These are phyloP conservation scores for Atta cephalotes DNA, from an alignment of 1,140 invertebrate genomes.

Conservation along the genomic window DNA sequence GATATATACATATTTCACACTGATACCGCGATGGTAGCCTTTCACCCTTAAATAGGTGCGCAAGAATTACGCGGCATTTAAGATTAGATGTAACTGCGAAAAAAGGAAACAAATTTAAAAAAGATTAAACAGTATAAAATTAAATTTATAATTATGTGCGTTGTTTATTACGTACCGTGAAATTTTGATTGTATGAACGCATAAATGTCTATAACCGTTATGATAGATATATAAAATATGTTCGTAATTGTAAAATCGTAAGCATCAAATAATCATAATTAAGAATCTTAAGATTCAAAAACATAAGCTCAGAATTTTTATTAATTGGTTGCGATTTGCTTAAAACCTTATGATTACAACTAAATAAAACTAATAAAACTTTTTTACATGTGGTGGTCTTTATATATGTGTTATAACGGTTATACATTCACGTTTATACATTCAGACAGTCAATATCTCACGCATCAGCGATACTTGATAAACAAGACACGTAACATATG, in stretches of 20 bases:
- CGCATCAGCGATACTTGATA: slow-evolving; percentile 1
- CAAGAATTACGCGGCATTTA: slow-evolving; percentile 8
- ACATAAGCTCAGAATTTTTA: too few relatives aligned
- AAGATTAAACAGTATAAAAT: neutral
- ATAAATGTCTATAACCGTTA: too few relatives aligned
- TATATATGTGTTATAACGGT: neutral
- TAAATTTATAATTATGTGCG: neutral
- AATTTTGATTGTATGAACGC: too few relatives aligned
- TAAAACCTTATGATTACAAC: too few relatives aligned
- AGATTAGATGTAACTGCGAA: neutral
- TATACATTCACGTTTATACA: neutral
- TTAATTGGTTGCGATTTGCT: too few relatives aligned
- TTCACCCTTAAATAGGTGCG: slow-evolving; percentile 21
- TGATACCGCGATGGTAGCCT: neutral
- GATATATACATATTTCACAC: slow-evolving; percentile 18
- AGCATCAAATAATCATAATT: too few relatives aligned
- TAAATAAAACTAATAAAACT: too few relatives aligned
- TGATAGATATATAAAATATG: too few relatives aligned
- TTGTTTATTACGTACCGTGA: too few relatives aligned
- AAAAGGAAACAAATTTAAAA: neutral
- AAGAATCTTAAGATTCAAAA: too few relatives aligned
- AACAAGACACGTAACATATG: neutral
- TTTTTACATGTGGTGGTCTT: too few relatives aligned
- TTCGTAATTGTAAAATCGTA: too few relatives aligned
- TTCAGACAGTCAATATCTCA: neutral